These are phyloP conservation scores for Clamator glandarius DNA, from an alignment of 2,797 vertebrate genomes.

Conservation along the genomic window DNA sequence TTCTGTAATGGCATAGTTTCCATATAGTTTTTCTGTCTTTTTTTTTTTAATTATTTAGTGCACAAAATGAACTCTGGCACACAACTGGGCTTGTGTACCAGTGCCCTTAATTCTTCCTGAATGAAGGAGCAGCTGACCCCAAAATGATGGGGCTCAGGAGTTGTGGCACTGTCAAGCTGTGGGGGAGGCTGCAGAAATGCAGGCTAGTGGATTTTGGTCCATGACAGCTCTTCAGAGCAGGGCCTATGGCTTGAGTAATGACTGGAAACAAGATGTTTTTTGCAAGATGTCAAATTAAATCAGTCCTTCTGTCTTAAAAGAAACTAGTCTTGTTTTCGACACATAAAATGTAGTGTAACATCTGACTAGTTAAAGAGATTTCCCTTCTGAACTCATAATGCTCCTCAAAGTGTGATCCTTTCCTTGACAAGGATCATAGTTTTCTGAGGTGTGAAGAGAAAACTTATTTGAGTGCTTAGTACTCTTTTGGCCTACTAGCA, in stretches of 20 bases:
- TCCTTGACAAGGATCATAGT: not conserved
- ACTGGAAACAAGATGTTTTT: constrained; percentile 4
- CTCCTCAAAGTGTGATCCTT: not conserved
- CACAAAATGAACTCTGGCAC: not conserved
- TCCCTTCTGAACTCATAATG: not conserved
- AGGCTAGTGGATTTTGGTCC: not conserved
- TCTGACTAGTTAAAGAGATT: not conserved
- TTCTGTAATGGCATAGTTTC: not conserved
- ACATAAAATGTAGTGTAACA: not conserved
- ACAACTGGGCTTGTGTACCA: not conserved
- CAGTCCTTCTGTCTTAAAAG: not conserved
- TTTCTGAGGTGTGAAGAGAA: not conserved
- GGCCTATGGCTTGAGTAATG: not conserved
- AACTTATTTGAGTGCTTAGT: not conserved
- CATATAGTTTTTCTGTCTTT: not conserved
- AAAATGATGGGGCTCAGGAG: fast-evolving
- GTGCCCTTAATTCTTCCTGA: not conserved
- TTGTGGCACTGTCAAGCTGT: not conserved
- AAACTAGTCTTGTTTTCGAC: not conserved
- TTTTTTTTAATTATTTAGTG: not conserved
- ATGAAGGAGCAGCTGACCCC: not conserved
- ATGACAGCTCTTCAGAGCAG: not conserved
- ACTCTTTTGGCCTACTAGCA: not conserved
- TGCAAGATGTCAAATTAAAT: constrained; percentile 10
- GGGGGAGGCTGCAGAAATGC: not conserved